Evolutionary conservation across 2,888 invertebrate genomes (phyloP).

Genomic region (Phorcus lineatus): DNA sequence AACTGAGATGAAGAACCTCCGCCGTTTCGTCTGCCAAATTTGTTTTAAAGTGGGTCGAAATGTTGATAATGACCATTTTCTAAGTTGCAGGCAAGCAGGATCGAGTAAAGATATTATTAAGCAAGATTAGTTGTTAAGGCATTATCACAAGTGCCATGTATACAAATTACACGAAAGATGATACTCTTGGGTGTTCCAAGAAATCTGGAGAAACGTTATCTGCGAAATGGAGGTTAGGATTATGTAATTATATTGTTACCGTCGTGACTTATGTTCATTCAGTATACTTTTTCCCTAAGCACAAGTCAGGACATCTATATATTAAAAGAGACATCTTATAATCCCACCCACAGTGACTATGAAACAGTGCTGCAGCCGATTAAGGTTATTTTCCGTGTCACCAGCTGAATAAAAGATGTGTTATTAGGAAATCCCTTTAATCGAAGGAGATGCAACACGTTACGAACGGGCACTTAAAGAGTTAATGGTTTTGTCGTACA

Average conservation of each 20-base stretch:
- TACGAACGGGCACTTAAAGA: too few species aligned
- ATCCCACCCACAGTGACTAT: too few species aligned
- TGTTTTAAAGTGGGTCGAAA: background rate
- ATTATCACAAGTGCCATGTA: background rate
- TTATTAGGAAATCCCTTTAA: too few species aligned
- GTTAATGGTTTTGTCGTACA: too few species aligned
- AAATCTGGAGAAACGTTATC: background rate
- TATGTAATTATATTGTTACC: background rate
- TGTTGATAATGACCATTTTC: background rate
- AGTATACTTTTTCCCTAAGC: too few species aligned
- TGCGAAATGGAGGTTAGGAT: background rate
- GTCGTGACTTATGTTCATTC: background rate
- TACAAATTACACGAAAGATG: background rate
- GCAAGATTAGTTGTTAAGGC: conserved; percentile 2
- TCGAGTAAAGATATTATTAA: conserved; percentile 1
- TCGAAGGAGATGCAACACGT: too few species aligned
- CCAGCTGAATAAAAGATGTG: too few species aligned
- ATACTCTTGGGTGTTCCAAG: background rate
- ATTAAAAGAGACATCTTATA: too few species aligned
- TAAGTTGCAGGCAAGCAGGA: background rate
- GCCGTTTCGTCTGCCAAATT: background rate
- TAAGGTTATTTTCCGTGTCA: too few species aligned
- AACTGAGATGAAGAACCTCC: background rate
- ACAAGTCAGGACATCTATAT: too few species aligned
- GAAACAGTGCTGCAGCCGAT: too few species aligned